Evolutionary conservation across 2,797 vertebrate species (phyloP).

Genomic region (Eulemur rubriventer): DNA sequence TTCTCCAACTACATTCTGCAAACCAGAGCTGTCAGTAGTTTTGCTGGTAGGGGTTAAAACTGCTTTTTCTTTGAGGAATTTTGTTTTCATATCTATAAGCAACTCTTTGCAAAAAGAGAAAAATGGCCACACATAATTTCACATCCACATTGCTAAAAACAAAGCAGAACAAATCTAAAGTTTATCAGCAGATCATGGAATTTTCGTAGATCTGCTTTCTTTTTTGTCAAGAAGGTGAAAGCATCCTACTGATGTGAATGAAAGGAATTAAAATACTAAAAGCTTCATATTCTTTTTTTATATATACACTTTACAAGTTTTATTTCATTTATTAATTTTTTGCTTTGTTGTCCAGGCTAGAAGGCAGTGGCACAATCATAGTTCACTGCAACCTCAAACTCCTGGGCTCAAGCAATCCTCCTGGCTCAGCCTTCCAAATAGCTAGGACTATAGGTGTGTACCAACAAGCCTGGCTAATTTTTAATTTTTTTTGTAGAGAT

Average conservation of each 20-base stretch:
- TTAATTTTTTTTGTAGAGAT: not conserved
- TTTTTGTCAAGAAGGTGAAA: slow-evolving; percentile 47
- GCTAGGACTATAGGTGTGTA: not conserved
- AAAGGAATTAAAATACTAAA: not conserved
- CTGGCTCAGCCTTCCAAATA: not conserved
- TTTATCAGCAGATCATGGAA: slow-evolving; percentile 51
- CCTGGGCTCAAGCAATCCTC: not conserved
- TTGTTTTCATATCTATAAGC: slow-evolving; percentile 79
- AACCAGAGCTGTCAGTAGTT: slow-evolving; percentile 91
- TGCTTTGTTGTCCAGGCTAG: not conserved
- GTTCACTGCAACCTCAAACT: not conserved
- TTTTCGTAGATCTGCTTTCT: slow-evolving; percentile 44
- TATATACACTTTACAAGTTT: not conserved
- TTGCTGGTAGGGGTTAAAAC: slow-evolving; percentile 79
- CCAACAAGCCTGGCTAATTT: not conserved
- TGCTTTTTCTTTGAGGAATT: slow-evolving; percentile 92
- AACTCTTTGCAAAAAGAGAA: slow-evolving; percentile 84
- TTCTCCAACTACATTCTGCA: slow-evolving; percentile 93
- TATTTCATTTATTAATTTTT: not conserved
- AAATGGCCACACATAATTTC: slow-evolving; percentile 80
- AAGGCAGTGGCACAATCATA: not conserved
- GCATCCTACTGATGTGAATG: not conserved
- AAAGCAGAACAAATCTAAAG: slow-evolving; percentile 75
- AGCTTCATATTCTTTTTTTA: not conserved
- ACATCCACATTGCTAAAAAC: slow-evolving; percentile 73